Evolutionary conservation across 2,113 vertebrate genomes (phyloP), one percentile per base, ranked within the genome.

Genomic region (Dendropsophus ebraccatus): DNA sequence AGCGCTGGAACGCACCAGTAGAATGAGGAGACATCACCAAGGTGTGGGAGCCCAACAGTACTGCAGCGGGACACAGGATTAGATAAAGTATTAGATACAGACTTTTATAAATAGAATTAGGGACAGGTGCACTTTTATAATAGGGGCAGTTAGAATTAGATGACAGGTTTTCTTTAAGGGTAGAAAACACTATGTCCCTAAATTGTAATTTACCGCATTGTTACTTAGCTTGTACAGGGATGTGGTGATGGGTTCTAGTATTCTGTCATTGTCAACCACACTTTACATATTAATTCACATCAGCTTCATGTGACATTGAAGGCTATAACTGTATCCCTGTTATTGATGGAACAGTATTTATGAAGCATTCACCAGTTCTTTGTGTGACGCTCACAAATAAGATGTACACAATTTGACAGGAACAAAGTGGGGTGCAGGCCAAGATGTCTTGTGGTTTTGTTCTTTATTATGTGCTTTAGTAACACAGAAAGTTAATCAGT

Each of bases 401-500:
- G 56, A 65, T 62, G 56, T 65, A 81, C 37, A 19, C n/a, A 65
- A 45, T 69, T 25, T 69, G 60, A 82, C 25, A 82, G 37, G 56
- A 28, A 47, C 56, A 23, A 25, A 49, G 25, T 19, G 52, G 35
- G 17, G n/a, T 50, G 56, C 30, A 62, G 56, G 56, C 35, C 70
- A 76, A 84, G 16, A 60, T 77, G 83, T 45, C 69, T 73, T 73
- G 81, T 83, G 21, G 67, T 76, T 65, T 75, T 65, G 30, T 37
- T 70, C 28, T 73, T 86, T 69, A 86, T 74, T 50, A 86, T 74
- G 85, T 62, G 77, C 25, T 49, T 81, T 72, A 62, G 65, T 74
- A 62, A 86, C 41, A 28, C 52, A 86, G 56, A 81, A 47, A 81
- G 67, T 86, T 81, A 86, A 86, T 81, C 77, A 81, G 85, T 86